phyloP scores from a whole-genome alignment of 2,888 invertebrate species.

The Eucera pruinosa region DNA sequence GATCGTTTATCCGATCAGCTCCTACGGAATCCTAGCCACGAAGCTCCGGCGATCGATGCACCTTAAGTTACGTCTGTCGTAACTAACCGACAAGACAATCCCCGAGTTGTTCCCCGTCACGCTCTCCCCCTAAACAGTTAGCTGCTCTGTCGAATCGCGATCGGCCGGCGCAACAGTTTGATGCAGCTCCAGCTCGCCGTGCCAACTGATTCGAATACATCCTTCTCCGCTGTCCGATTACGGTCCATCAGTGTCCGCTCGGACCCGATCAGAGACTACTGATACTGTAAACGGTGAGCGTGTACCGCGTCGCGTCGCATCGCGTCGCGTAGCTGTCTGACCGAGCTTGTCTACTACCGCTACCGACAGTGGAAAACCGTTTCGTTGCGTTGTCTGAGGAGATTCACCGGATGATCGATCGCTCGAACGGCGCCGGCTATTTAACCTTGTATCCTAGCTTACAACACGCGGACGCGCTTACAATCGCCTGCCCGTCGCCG shows the following conservation, averaged over 20 bases:
- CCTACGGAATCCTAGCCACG: no score
- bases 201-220: slow-evolving; percentile 50
- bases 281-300: slow-evolving; percentile 32
- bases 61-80: not conserved
- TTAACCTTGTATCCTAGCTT: slow-evolving; percentile 12
- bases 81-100: not conserved
- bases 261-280: slow-evolving; percentile 33
- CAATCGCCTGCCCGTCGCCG: not conserved
- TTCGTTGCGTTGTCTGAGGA: slow-evolving; percentile 5
- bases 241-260: slow-evolving; percentile 39
- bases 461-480: not conserved
- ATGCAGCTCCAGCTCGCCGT: slow-evolving; percentile 7
- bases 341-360: slow-evolving; percentile 9
- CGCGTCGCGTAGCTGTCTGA: slow-evolving; percentile 7
- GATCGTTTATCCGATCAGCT: slow-evolving; percentile 6
- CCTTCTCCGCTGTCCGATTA: slow-evolving; percentile 53
- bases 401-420: slow-evolving; percentile 29
- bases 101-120: no score
- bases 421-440: not conserved
- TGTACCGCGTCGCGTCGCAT: no score
- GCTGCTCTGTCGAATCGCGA: slow-evolving; percentile 20
- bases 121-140: not conserved
- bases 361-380: slow-evolving; percentile 25
- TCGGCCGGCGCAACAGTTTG: slow-evolving; percentile 49
- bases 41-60: slow-evolving; percentile 21